Base-by-base conservation (phyloP, 2,888 invertebrate genomes). In the Epinotia ramella region DNA sequence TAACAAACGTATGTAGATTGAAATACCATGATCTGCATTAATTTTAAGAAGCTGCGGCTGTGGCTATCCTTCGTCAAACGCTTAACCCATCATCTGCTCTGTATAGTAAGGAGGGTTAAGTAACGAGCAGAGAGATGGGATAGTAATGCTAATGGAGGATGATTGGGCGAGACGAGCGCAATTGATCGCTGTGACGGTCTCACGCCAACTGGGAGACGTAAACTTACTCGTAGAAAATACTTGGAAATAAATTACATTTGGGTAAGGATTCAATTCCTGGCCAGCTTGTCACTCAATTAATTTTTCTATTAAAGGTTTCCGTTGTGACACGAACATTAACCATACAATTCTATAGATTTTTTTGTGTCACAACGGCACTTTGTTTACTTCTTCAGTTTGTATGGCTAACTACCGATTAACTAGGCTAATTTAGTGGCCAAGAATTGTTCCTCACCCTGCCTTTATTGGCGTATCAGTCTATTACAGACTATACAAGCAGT, bases 171-270 rank as follows among this genome's bases (percentile, higher is more conserved):
- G 73, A 71, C 73, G 76, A 76, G 74, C 44, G 63, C 76, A 80
- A 80, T 78, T 80, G 80, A 78, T 76, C 78, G 77, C 71, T 69
- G 72, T 81, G 83, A 85, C 77, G 70, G 67, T 82, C 84, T 81
- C 83, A 78, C 72, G 81, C 72, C 78, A 70, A 72, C 76, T 57
- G 63, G n/a, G 18, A 67, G 28, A 20, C 16, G 70, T 73, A 28
- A 63, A 33, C 33, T 4, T 16, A 16, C 16, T n/a, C 13, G 28
- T 28, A 28, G 28, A 28, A 28, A 12, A 16, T 49, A 49, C 4
- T 16, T 49, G 4, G 12, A 16, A 16, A 13, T 16, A 16, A 49
- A 4, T 3, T 49, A 16, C 0, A 16, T 49, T 49, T 2, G 46
- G 3, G 11, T 3, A 7, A 2, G 2, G 11, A 2, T 44, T 44